Evolutionary conservation across 2,888 invertebrate genomes (phyloP).

Genomic region (Unio delphinus): DNA sequence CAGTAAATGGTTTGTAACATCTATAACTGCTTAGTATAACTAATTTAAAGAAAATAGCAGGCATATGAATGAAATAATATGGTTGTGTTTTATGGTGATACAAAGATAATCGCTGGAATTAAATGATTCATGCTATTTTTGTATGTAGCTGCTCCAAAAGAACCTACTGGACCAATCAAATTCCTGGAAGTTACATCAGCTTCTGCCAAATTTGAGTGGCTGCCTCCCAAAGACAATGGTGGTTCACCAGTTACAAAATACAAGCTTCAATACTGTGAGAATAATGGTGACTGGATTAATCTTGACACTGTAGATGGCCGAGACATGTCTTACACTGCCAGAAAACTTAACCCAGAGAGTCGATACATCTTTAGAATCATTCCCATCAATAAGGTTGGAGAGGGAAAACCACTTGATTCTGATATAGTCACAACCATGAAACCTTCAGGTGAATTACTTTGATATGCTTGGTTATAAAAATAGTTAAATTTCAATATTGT

Average conservation of each 20-base stretch:
- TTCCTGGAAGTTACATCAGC: slow-evolving; percentile 49
- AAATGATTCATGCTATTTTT: neutral
- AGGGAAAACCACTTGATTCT: slow-evolving; percentile 58
- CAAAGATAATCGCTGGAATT: neutral
- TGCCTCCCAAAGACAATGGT: slow-evolving; percentile 70
- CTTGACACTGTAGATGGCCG: slow-evolving; percentile 88
- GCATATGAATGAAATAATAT: no score
- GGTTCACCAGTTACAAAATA: slow-evolving; percentile 68
- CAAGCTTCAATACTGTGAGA: slow-evolving; percentile 56
- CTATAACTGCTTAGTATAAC: no score
- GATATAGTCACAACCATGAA: slow-evolving; percentile 53
- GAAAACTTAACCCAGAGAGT: slow-evolving; percentile 58
- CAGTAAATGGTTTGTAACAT: no score
- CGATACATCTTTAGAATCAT: slow-evolving; percentile 66
- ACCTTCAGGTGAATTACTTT: slow-evolving; percentile 36
- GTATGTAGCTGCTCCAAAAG: slow-evolving; percentile 55
- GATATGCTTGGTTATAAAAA: no score
- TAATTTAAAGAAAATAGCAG: no score
- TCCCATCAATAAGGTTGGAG: slow-evolving; percentile 68
- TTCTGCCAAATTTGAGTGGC: slow-evolving; percentile 68
- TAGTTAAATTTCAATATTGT: no score
- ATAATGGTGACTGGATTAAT: slow-evolving; percentile 85
- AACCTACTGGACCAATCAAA: slow-evolving; percentile 61
- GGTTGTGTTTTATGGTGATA: no score
- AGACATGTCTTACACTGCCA: slow-evolving; percentile 91